Conservation (phyloP, 2,888 invertebrate species). For the Trissonchulus sp. region DNA sequence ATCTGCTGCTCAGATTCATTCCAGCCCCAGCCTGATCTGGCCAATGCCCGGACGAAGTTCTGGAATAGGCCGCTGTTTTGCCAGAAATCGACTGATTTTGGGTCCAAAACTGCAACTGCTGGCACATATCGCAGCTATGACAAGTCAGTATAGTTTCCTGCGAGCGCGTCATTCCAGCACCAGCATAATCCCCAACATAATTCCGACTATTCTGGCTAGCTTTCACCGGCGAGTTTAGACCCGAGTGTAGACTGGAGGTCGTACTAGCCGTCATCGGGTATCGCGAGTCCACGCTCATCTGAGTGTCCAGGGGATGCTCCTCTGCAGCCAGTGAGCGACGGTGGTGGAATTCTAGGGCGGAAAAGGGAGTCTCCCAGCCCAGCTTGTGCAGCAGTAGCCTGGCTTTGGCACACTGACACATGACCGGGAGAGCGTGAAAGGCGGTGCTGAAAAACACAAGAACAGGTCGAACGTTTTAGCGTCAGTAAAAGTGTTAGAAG, state of each 20-base stretch:
- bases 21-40: too few species aligned
- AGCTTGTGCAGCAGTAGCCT: background rate
- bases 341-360: background rate
- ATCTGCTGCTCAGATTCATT: too few species aligned
- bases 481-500: too few species aligned
- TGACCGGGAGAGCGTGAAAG: background rate
- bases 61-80: too few species aligned
- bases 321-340: too few species aligned
- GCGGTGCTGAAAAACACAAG: background rate
- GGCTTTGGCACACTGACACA: background rate
- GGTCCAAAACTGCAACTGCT: too few species aligned
- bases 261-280: background rate
- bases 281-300: background rate
- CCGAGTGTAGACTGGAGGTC: background rate
- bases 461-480: too few species aligned
- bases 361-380: background rate
- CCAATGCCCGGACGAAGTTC: too few species aligned
- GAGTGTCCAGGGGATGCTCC: background rate
- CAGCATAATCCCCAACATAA: background rate
- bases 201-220: background rate
- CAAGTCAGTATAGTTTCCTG: background rate
- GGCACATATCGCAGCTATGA: conserved; percentile 7
- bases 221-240: background rate
- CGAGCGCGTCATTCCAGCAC: background rate
- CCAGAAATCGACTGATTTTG: too few species aligned